These are phyloP conservation scores for Melanostoma scalare DNA, from an alignment of 2,888 invertebrate species.

Conservation along the genomic window DNA sequence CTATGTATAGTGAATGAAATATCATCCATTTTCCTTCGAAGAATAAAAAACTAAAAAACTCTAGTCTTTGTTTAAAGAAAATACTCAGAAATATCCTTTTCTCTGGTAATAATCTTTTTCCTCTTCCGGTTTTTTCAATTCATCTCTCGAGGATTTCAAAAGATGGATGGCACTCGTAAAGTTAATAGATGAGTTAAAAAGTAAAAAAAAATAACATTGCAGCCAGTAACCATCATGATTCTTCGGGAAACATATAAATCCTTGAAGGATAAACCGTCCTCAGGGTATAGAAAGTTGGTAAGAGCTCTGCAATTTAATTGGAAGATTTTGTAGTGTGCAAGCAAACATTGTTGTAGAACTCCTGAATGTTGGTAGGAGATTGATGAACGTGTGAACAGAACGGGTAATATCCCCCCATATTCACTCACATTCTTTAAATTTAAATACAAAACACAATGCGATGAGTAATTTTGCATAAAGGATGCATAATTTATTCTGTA, in stretches of 20 bases:
- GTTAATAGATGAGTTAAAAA: slow-evolving; percentile 60
- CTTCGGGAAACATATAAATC: slow-evolving; percentile 54
- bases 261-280: slow-evolving; percentile 58
- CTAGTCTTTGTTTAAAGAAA: slow-evolving; percentile 38
- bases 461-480: slow-evolving; percentile 63
- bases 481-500: slow-evolving; percentile 65
- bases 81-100: slow-evolving; percentile 25
- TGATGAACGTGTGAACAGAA: slow-evolving; percentile 46
- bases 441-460: slow-evolving; percentile 55
- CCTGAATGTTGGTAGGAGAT: slow-evolving; percentile 15
- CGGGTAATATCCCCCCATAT: slow-evolving; percentile 15
- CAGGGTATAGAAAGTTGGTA: neutral
- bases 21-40: slow-evolving; percentile 4
- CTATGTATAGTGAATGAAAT: slow-evolving; percentile 32
- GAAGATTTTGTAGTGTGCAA: slow-evolving; percentile 43
- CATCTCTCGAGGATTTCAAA: slow-evolving; percentile 32
- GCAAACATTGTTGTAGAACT: slow-evolving; percentile 24
- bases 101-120: slow-evolving; percentile 25
- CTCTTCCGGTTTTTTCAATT: slow-evolving; percentile 3
- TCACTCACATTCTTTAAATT: slow-evolving; percentile 18
- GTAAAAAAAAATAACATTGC: slow-evolving; percentile 33
- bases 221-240: slow-evolving; percentile 33
- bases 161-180: slow-evolving; percentile 67
- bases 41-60: slow-evolving; percentile 21
- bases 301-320: slow-evolving; percentile 64